Percentiles rank a stretch among this genome's conserved stretches.
Evolutionary conservation across 2,888 invertebrate genomes (phyloP).

Genomic region (Hemistola chrysoprasaria): DNA sequence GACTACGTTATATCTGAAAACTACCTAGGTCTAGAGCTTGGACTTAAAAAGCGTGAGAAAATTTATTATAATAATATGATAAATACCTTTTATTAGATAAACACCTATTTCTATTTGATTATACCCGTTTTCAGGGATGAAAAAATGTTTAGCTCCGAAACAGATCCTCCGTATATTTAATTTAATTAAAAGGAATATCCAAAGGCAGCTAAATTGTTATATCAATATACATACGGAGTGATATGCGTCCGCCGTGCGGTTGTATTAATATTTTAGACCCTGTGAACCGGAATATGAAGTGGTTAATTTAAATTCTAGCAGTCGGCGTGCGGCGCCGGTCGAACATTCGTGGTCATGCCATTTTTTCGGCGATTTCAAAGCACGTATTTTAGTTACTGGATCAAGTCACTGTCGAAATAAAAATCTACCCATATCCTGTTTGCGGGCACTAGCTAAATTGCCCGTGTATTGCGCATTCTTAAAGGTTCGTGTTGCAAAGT

Average conservation of each 20-base stretch:
- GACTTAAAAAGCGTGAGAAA: no score
- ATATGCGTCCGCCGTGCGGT: conserved; percentile 44
- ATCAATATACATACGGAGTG: conserved; percentile 40
- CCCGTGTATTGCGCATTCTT: no score
- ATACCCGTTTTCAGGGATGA: no score
- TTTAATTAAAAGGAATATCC: conserved; percentile 33
- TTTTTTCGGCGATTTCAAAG: conserved; percentile 26
- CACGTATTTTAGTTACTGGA: conserved; percentile 6
- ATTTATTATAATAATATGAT: no score
- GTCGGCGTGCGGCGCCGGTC: conserved; percentile 39
- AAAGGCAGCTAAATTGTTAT: conserved; percentile 38
- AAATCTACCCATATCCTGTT: no score
- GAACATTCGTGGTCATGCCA: conserved; percentile 38
- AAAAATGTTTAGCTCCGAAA: conserved; percentile 7
- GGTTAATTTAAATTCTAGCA: conserved; percentile 72
- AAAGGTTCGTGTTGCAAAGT: no score
- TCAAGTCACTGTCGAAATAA: no score
- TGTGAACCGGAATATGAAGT: conserved; percentile 63
- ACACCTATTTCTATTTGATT: no score
- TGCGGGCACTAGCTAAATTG: no score
- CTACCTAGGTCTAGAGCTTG: no score
- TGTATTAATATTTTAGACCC: conserved; percentile 63
- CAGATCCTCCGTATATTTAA: conserved; percentile 24
- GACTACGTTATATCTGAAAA: no score
- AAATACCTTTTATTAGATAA: no score